phyloP scores from a whole-genome alignment of 1,140 invertebrate genomes.

The Papilio dardanus region DNA sequence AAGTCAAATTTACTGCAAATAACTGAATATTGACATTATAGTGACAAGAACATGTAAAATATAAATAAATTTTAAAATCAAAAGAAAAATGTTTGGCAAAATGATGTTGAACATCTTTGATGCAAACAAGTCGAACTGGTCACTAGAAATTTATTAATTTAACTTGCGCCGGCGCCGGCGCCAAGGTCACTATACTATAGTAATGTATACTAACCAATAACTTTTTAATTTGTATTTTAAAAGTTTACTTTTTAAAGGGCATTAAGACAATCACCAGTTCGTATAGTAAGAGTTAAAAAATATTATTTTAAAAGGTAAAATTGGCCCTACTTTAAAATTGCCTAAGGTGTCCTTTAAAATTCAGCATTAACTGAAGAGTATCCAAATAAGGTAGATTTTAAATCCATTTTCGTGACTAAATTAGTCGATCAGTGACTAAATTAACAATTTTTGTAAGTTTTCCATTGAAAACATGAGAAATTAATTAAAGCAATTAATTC shows the following conservation, averaged over 20 bases:
- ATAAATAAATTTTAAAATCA: background rate
- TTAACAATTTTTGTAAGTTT: background rate
- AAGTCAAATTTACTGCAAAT: background rate
- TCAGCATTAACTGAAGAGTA: background rate
- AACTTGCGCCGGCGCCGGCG: constrained; percentile 18
- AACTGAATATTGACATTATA: background rate
- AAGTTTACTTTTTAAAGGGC: background rate
- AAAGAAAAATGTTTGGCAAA: background rate
- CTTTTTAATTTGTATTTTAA: background rate
- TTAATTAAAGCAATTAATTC: background rate
- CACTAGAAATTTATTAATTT: constrained; percentile 31
- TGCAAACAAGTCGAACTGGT: constrained; percentile 32
- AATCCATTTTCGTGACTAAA: background rate
- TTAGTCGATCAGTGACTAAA: background rate
- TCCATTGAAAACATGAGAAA: background rate
- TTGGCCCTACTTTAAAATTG: too few relatives aligned
- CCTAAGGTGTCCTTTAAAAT: too few relatives aligned
- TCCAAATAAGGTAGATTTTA: background rate
- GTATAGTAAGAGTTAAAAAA: too few relatives aligned
- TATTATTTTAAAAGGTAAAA: too few relatives aligned
- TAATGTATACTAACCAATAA: background rate
- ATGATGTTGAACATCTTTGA: constrained; percentile 10
- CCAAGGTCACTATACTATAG: constrained; percentile 16
- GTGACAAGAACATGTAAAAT: background rate
- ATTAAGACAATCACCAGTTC: background rate